Evolutionary conservation across 53 echinoderm and acorn worm species (phyloP), one percentile per base, ranked within the genome.

Genomic region (Apostichopus leukothele): DNA sequence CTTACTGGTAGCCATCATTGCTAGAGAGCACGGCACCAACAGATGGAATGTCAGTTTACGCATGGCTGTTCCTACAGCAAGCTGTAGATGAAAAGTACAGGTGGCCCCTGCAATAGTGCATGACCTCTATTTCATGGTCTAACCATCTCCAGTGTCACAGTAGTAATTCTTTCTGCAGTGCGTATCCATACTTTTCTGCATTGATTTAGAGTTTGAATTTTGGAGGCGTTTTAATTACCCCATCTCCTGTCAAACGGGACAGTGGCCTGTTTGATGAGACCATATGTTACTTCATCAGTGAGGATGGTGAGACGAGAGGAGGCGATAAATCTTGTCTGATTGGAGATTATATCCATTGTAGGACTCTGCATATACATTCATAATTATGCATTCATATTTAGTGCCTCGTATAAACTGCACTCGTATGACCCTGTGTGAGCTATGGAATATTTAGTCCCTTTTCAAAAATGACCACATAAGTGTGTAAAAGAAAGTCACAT

Each of bases 31-130:
- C 6, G 27, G 50, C 27, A 57, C 53, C 53, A 80, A 53, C 80
- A 80, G 80, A 80, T 80, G 80, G 80, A 57, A 53, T 80, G 80
- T 80, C n/a, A 21, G 80, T 80, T 78, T 78, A 78, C 78, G 39
- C 77, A 26, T 77, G 4, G 51, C 13, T 53, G 78, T 78, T 52
- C 14, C 80, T 53, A 80, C 54, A 55, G 57, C 54, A 5, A 53
- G 80, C n/a, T 22, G 57, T 51, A 19, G 19, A 80, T 80, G 39
- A 80, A 80, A 80, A 80, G 80, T 80, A 16, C 80, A 80, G 80
- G 80, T 80, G 80, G 80, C 80, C 57, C 54, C 80, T 80, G 53
- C 80, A 80, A 80, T 80, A 80, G 80, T 80, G 80, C 80, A 80
- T 80, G 80, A 80, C 80, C 80, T 53, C 80, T 57, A 20, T 14